Percentiles rank a stretch among this genome's conserved stretches.
These are phyloP conservation scores for Ceratosolen fusciceps DNA, from an alignment of 1,140 invertebrate species.

Conservation along the genomic window DNA sequence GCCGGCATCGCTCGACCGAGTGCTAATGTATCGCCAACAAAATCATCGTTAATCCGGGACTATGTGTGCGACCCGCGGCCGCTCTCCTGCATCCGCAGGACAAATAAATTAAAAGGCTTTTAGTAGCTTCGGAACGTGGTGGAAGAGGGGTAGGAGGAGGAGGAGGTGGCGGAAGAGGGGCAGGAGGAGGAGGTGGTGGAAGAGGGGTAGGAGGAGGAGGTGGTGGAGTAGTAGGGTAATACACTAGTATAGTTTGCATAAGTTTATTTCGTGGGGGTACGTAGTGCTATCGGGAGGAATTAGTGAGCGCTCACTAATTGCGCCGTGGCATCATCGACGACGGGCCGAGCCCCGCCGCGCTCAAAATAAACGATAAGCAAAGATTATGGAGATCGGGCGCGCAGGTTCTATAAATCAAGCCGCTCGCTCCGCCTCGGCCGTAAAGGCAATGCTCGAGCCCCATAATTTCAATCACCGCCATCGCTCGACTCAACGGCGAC, in stretches of 20 bases:
- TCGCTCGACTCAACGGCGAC: background rate
- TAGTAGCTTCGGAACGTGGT: background rate
- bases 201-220: background rate
- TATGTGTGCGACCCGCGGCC: background rate
- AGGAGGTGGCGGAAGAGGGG: background rate
- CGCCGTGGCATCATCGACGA: background rate
- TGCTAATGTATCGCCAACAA: background rate
- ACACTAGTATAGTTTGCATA: background rate
- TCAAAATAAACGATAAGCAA: constrained; percentile 20
- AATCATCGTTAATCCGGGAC: background rate
- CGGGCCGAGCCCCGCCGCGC: no score
- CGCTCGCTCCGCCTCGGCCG: no score
- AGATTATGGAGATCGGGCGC: background rate
- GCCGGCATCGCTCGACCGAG: background rate
- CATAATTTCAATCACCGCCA: constrained; percentile 28
- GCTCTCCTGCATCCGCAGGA: no score
- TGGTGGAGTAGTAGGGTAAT: background rate
- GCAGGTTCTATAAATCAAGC: constrained; percentile 5
- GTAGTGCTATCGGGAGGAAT: background rate
- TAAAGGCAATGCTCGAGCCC: constrained; percentile 5
- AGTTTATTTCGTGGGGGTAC: background rate
- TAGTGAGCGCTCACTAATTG: constrained; percentile 2
- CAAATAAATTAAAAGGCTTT: no score
- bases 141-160: background rate
- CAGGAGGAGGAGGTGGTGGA: background rate